A percentile compares a stretch with the other conserved stretches of the same genome.
phyloP scores from a whole-genome alignment of 2,888 invertebrate genomes.

The Torymus texanus region DNA sequence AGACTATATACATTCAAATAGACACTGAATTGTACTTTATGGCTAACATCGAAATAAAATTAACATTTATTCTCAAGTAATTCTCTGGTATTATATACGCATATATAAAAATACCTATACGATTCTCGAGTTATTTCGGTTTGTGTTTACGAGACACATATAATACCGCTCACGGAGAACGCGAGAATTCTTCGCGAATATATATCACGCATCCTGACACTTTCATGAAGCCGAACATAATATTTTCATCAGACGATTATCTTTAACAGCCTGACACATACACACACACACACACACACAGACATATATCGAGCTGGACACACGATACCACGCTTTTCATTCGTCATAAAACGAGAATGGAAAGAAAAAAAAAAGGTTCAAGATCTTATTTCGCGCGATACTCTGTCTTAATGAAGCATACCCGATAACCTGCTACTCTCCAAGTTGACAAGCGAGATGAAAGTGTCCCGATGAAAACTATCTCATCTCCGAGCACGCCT shows the following conservation, averaged over 20 bases:
- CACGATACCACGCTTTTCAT: background rate
- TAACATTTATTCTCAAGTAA: too few species aligned
- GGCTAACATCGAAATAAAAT: too few species aligned
- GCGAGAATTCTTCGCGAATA: too few species aligned
- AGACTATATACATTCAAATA: too few species aligned
- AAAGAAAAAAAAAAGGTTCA: background rate
- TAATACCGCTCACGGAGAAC: too few species aligned
- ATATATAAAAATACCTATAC: too few species aligned
- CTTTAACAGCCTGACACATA: constrained; percentile 4
- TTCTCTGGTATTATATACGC: too few species aligned
- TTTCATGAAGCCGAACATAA: background rate
- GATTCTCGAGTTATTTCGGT: too few species aligned
- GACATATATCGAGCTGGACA: too few species aligned
- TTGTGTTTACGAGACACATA: too few species aligned
- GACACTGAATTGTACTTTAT: too few species aligned
- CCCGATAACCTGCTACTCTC: background rate
- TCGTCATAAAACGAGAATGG: background rate
- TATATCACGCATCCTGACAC: too few species aligned
- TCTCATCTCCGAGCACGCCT: constrained; percentile 28
- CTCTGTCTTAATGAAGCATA: constrained; percentile 14
- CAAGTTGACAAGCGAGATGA: background rate
- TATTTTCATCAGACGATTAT: constrained; percentile 18
- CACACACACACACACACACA: background rate
- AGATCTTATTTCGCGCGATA: constrained; percentile 3
- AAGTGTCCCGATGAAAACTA: constrained; percentile 13